A percentile compares a stretch with the other conserved stretches of the same genome.
These are phyloP conservation scores for Hycleus phaleratus DNA, from an alignment of 1,140 invertebrate species.

Conservation along the genomic window DNA sequence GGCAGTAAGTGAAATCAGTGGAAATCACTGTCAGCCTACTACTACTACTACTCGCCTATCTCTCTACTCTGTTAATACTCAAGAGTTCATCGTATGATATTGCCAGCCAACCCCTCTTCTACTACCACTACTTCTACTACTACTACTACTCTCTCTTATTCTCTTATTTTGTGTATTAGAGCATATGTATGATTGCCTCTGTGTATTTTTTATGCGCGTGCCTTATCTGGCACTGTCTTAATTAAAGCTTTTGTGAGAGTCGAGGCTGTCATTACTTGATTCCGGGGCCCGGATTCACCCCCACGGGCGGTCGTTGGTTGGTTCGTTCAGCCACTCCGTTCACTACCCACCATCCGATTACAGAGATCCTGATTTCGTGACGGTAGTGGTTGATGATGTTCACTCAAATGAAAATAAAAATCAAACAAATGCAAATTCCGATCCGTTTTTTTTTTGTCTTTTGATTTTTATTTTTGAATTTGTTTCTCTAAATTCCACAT, in stretches of 20 bases:
- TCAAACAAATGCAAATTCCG: too few relatives aligned
- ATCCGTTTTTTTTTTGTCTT: too few relatives aligned
- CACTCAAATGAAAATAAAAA: too few relatives aligned
- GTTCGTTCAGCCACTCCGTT: too few relatives aligned
- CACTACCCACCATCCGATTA: not conserved
- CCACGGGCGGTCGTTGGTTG: not conserved
- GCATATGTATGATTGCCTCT: conserved; percentile 29
- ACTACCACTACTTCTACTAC: too few relatives aligned
- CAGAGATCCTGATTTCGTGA: not conserved
- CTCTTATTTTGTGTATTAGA: not conserved
- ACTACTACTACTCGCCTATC: not conserved
- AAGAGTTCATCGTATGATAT: too few relatives aligned
- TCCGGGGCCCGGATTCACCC: conserved; percentile 15
- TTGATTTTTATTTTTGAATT: too few relatives aligned
- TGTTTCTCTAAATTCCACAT: too few relatives aligned
- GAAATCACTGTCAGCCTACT: conserved; percentile 10
- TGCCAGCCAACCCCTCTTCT: too few relatives aligned
- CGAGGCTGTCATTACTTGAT: conserved; percentile 29
- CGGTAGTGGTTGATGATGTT: too few relatives aligned
- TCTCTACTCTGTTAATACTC: not conserved
- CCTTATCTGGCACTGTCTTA: conserved; percentile 32
- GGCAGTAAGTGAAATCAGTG: conserved; percentile 7
- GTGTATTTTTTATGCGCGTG: conserved; percentile 30
- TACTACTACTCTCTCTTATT: too few relatives aligned
- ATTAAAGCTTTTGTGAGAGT: conserved; percentile 31